Evolutionary conservation across 64 coral and sea anemone species (phyloP), one percentile per base, ranked within the genome.

Genomic region (Acropora tenuis): DNA sequence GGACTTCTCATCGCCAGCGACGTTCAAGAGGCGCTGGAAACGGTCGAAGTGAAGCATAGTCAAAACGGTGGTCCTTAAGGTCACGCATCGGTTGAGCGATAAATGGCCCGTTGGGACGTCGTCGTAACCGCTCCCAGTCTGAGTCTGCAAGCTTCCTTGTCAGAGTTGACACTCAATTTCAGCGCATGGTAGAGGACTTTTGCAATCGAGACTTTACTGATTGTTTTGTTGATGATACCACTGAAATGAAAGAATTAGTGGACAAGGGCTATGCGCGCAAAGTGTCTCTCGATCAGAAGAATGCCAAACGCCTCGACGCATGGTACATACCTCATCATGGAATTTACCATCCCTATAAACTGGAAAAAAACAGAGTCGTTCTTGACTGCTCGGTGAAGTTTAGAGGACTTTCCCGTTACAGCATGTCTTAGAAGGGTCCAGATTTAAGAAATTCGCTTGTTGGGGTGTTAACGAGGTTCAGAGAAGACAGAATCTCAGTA

Each of bases 1-100:
- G 77, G 76, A 10, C 77, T 90, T 10, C 57, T 89, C 30, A 80
- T 89, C 46, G 76, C 74, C 17, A 47, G 44, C 12, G 76, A 53
- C 47, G 87, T 89, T 19, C 87, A 75, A 5, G 52, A 77, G 19
- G 87, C 73, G 8, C 50, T 89, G 0, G 52, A 78, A 2, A 75
- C 87, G 6, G 7, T 50, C 43, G 87, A 78, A 60, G 74, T 89
- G 6, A 58, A 60, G 6, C 63, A 67, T 50, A 77, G 74, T 9
- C 40, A 18, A 43, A 47, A 73, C 30, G 89, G 49, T 43, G 79
- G 89, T 75, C 89, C 77, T 8, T 90, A 41, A 73, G 78, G 47
- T 67, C 16, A 16, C 41, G 52, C n/a, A 41, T 89, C 16, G 88
- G 88, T 44, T 89, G 76, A 75, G 66, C 60, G 8, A 20, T 79